Base-by-base conservation (phyloP, 2,113 vertebrate genomes). In the Reinhardtius hippoglossoides region DNA sequence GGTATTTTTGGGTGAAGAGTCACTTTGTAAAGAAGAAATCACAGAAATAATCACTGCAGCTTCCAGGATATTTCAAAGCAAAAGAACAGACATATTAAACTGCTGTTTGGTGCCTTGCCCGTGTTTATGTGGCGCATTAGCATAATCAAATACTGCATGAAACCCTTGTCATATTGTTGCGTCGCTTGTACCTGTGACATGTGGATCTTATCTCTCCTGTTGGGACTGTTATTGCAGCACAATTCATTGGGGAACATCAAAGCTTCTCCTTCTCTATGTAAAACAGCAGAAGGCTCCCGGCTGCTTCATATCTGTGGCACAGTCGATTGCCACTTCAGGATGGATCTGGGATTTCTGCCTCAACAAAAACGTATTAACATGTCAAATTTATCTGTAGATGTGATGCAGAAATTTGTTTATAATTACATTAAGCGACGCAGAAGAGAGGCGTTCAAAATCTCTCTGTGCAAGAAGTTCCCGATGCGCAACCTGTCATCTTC, bases 251-350 rank as follows among this genome's bases (percentile, higher is more conserved):
- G 84, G 84, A 73, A 89, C 82, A 80, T 89, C 88, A 88, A 92
- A 89, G 86, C 71, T 67, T 68, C 67, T 37, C 74, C 76, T 76
- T 87, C 80, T 87, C 61, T 79, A 77, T 87, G 87, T 71, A 87
- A 88, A 92, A 85, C 82, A 83, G 85, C 31, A 26, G 72, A 75
- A 87, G 74, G 86, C 81, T 89, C 71, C 81, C 72, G 15, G 76
- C 82, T 54, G 63, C 78, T 78, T 63, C 21, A 0, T 82, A 82
- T 83, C 82, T 79, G 69, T 9, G 73, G 75, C 74, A 86, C 77
- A 75, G 79, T 90, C 83, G 82, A 84, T 87, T 91, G 71, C 84
- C 84, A 85, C 86, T 89, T 81, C 76, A 84, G 68, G 65, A 81
- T 24, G 24, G 63, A 82, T 74, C 73, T 71, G 73, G 83, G 83